Conservation (phyloP, 2,888 invertebrate genomes). For the Diachrysia chrysitis region DNA sequence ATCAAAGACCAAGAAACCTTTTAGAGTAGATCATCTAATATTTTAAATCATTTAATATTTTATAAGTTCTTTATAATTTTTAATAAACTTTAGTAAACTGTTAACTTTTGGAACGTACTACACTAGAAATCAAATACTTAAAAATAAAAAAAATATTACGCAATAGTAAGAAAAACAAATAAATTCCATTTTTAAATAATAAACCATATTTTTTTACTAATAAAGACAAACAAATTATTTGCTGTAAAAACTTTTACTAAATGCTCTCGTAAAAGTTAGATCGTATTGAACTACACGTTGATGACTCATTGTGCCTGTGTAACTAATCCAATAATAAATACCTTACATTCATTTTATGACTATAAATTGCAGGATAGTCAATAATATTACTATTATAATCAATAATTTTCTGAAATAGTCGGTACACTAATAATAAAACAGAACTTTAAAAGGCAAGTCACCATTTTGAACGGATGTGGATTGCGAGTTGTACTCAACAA, state of each 20-base stretch:
- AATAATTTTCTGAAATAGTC: slow-evolving; percentile 40
- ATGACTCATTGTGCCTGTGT: slow-evolving; percentile 61
- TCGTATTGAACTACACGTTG: slow-evolving; percentile 50
- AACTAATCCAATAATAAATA: slow-evolving; percentile 38
- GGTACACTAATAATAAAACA: slow-evolving; percentile 49
- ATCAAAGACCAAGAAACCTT: neutral
- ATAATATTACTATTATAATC: slow-evolving; percentile 14
- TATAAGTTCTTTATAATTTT: neutral
- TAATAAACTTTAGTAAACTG: slow-evolving; percentile 19
- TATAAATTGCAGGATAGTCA: slow-evolving; percentile 18
- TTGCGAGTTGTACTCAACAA: slow-evolving; percentile 81
- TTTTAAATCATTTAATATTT: neutral
- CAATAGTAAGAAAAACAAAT: neutral
- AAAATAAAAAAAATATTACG: neutral
- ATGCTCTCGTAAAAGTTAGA: slow-evolving; percentile 48
- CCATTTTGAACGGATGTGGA: slow-evolving; percentile 91
- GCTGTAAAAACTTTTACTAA: slow-evolving; percentile 18
- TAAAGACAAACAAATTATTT: slow-evolving; percentile 19
- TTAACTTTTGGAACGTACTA: slow-evolving; percentile 21
- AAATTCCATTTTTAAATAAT: neutral
- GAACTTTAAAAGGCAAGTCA: slow-evolving; percentile 86
- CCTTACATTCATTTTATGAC: slow-evolving; percentile 10
- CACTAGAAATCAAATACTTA: slow-evolving; percentile 8
- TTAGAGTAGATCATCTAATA: neutral
- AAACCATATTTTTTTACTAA: neutral